These are phyloP conservation scores for Elmis aenea DNA, from an alignment of 2,888 invertebrate species.

Conservation along the genomic window DNA sequence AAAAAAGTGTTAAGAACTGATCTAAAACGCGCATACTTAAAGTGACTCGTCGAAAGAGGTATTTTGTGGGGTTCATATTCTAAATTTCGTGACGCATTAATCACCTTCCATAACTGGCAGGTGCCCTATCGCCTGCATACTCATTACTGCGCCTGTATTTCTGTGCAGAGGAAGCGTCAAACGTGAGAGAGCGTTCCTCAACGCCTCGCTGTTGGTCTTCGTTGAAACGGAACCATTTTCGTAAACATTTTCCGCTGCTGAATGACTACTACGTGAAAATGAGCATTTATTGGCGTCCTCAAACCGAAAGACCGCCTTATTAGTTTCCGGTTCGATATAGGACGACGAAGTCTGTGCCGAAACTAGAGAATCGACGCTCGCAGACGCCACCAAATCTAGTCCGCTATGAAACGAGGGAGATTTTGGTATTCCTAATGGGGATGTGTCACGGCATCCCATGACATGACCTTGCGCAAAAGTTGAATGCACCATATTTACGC, in stretches of 20 bases:
- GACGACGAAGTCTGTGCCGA: slow-evolving; percentile 20
- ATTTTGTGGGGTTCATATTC: too few relatives aligned
- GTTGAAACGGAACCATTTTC: slow-evolving; percentile 9
- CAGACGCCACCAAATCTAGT: slow-evolving; percentile 71
- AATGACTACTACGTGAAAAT: slow-evolving; percentile 12
- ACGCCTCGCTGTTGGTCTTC: slow-evolving; percentile 10
- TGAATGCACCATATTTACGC: slow-evolving; percentile 43
- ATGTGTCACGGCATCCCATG: slow-evolving; percentile 46
- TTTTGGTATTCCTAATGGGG: slow-evolving; percentile 73
- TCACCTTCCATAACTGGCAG: slow-evolving; percentile 54
- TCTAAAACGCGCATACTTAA: too few relatives aligned
- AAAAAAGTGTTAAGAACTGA: too few relatives aligned
- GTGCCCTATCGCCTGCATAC: slow-evolving; percentile 46
- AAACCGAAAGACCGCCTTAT: slow-evolving; percentile 9
- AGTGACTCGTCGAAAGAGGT: too few relatives aligned
- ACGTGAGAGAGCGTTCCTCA: slow-evolving; percentile 6
- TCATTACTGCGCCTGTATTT: slow-evolving; percentile 22
- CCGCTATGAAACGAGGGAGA: slow-evolving; percentile 86
- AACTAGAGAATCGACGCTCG: slow-evolving; percentile 35
- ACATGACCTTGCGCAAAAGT: slow-evolving; percentile 45
- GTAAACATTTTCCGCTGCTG: slow-evolving; percentile 2
- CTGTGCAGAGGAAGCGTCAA: slow-evolving; percentile 20
- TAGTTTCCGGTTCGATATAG: slow-evolving; percentile 21
- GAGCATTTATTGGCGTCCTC: slow-evolving; percentile 19
- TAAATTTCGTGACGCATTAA: too few relatives aligned